Conservation (phyloP, 2,888 invertebrate species). For the Hypselothyrea guttata region DNA sequence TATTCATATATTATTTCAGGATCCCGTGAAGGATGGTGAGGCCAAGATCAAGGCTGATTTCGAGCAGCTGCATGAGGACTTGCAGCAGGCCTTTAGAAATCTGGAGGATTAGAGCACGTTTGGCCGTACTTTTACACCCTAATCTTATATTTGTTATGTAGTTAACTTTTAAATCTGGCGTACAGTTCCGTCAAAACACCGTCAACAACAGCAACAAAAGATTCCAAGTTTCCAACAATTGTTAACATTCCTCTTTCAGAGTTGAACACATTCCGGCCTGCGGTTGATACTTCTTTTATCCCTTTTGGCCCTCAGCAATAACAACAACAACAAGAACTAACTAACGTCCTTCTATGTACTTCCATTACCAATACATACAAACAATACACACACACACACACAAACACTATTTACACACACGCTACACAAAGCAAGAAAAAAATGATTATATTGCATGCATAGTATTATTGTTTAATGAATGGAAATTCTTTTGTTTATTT, state of each 20-base stretch:
- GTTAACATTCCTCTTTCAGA: slow-evolving; percentile 58
- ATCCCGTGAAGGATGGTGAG: slow-evolving; percentile 99
- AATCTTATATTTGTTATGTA: slow-evolving; percentile 76
- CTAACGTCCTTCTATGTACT: slow-evolving; percentile 76
- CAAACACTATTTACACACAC: slow-evolving; percentile 51
- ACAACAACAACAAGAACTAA: slow-evolving; percentile 41
- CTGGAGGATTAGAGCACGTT: slow-evolving; percentile 92
- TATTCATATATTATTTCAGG: slow-evolving; percentile 84
- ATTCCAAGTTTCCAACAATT: slow-evolving; percentile 30
- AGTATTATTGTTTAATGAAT: slow-evolving; percentile 77
- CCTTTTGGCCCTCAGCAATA: slow-evolving; percentile 23
- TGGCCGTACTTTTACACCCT: slow-evolving; percentile 75
- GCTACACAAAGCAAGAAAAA: slow-evolving; percentile 13
- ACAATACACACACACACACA: slow-evolving; percentile 23
- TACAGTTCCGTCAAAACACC: slow-evolving; percentile 55
- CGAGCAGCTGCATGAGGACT: slow-evolving; percentile 97
- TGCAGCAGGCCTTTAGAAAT: slow-evolving; percentile 98
- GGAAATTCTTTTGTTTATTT: slow-evolving; percentile 78
- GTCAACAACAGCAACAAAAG: slow-evolving; percentile 17
- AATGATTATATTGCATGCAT: slow-evolving; percentile 70
- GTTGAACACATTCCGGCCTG: slow-evolving; percentile 74
- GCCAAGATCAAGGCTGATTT: slow-evolving; percentile 98
- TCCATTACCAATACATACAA: slow-evolving; percentile 42
- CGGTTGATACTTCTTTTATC: slow-evolving; percentile 55
- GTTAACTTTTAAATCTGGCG: slow-evolving; percentile 73